Evolutionary conservation across 2,113 vertebrate genomes (phyloP).

Genomic region (Oryctolagus cuniculus): mOryCun1.1 NC_091438.1:3612001-3612500

Average conservation of each 20-base stretch:
- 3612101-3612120: not conserved
- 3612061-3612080: not conserved
- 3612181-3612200: not conserved
- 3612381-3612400: not conserved
- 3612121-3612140: not conserved
- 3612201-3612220: not conserved
- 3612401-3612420: not conserved
- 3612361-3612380: not conserved
- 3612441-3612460: not conserved
- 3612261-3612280: not conserved
- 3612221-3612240: not conserved
- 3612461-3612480: not conserved
- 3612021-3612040: not conserved
- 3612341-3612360: not conserved
- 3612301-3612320: not conserved
- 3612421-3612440: not conserved
- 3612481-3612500: not conserved
- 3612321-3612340: not conserved
- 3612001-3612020: not conserved
- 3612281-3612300: not conserved
- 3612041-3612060: not conserved
- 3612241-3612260: not conserved
- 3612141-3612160: not conserved
- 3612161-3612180: rapidly evolving
- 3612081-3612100: not conserved